Base-by-base conservation (phyloP, 2,113 vertebrate species). In the Cepphus grylle region DNA sequence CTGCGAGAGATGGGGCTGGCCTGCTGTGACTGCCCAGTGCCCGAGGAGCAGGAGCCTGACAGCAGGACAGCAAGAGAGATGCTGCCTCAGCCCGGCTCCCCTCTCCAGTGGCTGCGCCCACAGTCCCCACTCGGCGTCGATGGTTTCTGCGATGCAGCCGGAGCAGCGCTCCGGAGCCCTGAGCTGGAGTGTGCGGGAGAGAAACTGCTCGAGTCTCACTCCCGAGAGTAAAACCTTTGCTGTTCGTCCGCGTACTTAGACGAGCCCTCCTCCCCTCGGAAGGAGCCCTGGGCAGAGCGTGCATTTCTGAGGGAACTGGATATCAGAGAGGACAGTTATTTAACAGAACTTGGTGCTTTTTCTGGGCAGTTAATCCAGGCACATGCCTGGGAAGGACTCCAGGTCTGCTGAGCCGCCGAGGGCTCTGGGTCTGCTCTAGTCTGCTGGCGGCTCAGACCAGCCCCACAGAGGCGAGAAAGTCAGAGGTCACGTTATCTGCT, bases 81-180 rank as follows among this genome's bases (percentile, higher is more conserved):
- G 67, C 76, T 90, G 65, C 42, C 50, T 50, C 78, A 76, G 65
- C 3, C 29, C 11, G 22, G 70, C 62, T 87, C 65, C 49, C 4
- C 1, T 53, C 50, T 87, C 30, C 53, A 1, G 61, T 0, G 1
- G 30, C 42, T 47, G 73, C 8, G 11, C 27, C 71, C 50, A 9
- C 34, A 38, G 67, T 53, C 34, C 38, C 0, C 0, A 4, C 45
- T 38, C 20, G 32, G 27, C 4, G 1, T 27, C 15, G 67, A 6
- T 15, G 52, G 20, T 66, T 86, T 59, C 81, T 89, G 83, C 0
- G 14, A 25, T 36, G 2, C 36, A 59, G 65, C 61, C 2, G 6
- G 38, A 78, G 65, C 65, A 22, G 69, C 4, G 36, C 45, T 42
- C 49, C 43, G 72, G 16, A 86, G 70, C 45, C 53, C n/a, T 38